phyloP scores from a whole-genome alignment of 2,797 vertebrate genomes.

The Arrhamphus sclerolepis region DNA sequence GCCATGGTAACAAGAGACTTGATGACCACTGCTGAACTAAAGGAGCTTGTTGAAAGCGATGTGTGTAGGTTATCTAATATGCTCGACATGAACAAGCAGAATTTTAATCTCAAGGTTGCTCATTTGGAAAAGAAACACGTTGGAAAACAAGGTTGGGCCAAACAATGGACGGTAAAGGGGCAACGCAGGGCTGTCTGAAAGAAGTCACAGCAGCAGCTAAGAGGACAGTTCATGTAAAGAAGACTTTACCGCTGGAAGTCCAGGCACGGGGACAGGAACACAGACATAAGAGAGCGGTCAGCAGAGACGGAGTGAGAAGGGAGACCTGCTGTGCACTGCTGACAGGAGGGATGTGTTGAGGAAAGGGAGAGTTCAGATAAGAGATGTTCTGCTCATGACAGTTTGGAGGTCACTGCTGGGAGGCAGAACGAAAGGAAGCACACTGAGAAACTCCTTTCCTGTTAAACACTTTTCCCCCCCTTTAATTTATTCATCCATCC shows the following conservation, averaged over 20 bases:
- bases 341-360: slow-evolving; percentile 62
- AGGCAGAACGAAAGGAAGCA: slow-evolving; percentile 55
- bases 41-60: background rate
- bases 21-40: slow-evolving; percentile 31
- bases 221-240: slow-evolving; percentile 18
- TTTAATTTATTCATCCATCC: slow-evolving; percentile 28
- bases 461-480: slow-evolving; percentile 16
- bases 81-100: background rate
- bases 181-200: background rate
- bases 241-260: background rate
- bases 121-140: too few relatives aligned
- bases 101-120: too few relatives aligned
- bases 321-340: slow-evolving; percentile 19
- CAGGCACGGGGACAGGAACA: slow-evolving; percentile 8
- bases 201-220: background rate
- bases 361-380: slow-evolving; percentile 54
- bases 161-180: background rate
- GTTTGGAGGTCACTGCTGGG: slow-evolving; percentile 56
- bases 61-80: background rate
- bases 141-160: too few relatives aligned
- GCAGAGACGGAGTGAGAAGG: slow-evolving; percentile 20
- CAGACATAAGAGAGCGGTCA: slow-evolving; percentile 3
- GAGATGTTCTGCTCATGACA: slow-evolving; percentile 25
- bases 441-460: slow-evolving; percentile 72
- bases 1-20: slow-evolving; percentile 64